Percentiles rank a stretch among this genome's conserved stretches.
Conservation (phyloP, 2,113 vertebrate species). For the Dasypus novemcinctus region DNA sequence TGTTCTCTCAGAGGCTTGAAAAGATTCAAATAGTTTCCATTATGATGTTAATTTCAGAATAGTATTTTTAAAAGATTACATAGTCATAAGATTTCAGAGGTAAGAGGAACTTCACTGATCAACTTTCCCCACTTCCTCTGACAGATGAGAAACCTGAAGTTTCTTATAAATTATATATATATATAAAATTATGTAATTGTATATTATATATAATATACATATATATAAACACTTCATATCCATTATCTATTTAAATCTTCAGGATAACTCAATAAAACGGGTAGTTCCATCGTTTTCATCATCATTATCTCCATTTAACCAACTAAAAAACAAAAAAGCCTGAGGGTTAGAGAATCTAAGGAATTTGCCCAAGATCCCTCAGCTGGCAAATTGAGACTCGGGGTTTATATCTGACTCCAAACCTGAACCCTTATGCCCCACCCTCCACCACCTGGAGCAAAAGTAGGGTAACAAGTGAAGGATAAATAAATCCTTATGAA, state of each 20-base stretch:
- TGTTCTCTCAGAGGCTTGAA: neutral
- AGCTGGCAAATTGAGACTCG: neutral
- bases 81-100: constrained; percentile 8
- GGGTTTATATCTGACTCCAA: neutral
- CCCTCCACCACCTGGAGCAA: neutral
- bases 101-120: constrained; percentile 17
- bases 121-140: constrained; percentile 10
- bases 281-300: neutral
- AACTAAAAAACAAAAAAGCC: neutral
- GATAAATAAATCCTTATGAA: neutral
- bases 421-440: neutral
- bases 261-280: neutral
- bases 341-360: neutral
- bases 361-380: neutral
- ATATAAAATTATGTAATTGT: too few species aligned
- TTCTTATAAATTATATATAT: constrained; percentile 13
- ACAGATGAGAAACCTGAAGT: constrained; percentile 18
- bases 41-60: constrained; percentile 32
- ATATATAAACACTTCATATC: neutral
- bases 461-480: neutral
- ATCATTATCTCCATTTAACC: neutral
- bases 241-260: constrained; percentile 25
- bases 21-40: neutral
- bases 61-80: constrained; percentile 43
- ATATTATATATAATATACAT: neutral